A percentile compares a stretch with the other conserved stretches of the same genome.
Conservation (phyloP, 1,140 invertebrate species). For the Lepidurus packardi region DNA sequence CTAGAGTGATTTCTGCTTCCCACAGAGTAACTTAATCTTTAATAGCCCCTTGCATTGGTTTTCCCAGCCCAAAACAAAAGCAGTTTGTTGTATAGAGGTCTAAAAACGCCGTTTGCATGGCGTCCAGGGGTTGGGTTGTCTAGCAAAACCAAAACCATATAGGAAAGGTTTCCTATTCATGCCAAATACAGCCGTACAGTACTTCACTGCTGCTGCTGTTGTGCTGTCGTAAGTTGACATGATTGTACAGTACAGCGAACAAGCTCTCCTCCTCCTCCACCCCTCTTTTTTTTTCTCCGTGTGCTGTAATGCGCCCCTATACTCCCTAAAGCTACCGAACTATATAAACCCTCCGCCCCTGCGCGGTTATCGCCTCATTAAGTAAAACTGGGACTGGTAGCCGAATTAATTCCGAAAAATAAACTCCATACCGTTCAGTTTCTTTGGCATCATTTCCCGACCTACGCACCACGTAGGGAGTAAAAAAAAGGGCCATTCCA, state of each 20-base stretch:
- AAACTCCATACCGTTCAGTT: not conserved
- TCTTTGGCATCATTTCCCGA: not conserved
- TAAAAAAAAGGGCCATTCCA: not conserved
- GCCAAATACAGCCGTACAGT: constrained; percentile 3
- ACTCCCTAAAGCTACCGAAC: no score
- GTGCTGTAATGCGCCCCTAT: no score
- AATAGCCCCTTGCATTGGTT: not conserved
- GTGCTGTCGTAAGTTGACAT: constrained; percentile 19
- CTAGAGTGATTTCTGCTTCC: not conserved
- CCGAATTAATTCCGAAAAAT: not conserved
- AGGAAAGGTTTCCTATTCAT: not conserved
- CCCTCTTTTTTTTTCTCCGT: not conserved
- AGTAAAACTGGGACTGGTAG: not conserved
- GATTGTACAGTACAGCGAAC: not conserved
- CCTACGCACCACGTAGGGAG: not conserved
- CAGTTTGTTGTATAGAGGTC: not conserved
- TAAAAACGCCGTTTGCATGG: constrained; percentile 14
- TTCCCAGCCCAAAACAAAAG: constrained; percentile 15
- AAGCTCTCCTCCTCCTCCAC: not conserved
- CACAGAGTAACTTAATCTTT: constrained; percentile 16
- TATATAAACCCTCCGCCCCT: not conserved
- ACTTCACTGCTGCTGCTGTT: not conserved
- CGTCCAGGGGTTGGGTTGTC: not conserved
- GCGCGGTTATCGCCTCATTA: not conserved
- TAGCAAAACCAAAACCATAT: not conserved